Evolutionary conservation across 2,888 invertebrate genomes (phyloP), one percentile per base, ranked within the genome.

Genomic region (Caenorhabditis uteleia): DNA sequence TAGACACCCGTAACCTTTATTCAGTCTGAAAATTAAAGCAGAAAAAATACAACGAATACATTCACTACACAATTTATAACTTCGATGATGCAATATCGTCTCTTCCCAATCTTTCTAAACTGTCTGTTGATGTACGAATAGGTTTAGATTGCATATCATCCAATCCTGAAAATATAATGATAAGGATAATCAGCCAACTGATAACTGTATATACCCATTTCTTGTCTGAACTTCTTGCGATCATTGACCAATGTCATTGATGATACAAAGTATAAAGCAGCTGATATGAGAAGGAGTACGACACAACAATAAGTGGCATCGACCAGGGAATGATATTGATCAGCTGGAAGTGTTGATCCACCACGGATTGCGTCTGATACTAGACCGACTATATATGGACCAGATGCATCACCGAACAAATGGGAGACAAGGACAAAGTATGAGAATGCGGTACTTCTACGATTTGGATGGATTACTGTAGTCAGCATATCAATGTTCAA

Each of bases 391-490:
- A 99, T 84, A 68, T 94, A 98, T 0, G 99, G 98, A 86, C 95
- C 97, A 43, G 94, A 93, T 51, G 98, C 98, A 86, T 99, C 98
- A n/a, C 99, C 99, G 49, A 98, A 87, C 66, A 93, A 90, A 86
- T 99, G 99, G 0, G 95, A 95, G 76, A 95, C 88, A 40, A 98
- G 88, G 80, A 98, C 94, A 87, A 98, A 97, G 84, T 95, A 91
- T 55, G 98, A 95, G 87, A 94, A 95, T 10, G 98, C 98, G 12
- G 95, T 92, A 3, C 95, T 92, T 77, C 98, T 88, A 80, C 97
- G 88, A 16, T 93, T 92, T 8, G 98, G 98, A 73, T 95, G 87
- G 20, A 98, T 93, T 46, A 95, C 93, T 86, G 97, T 97, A 70
- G 83, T 68, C 7, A 82, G 87, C 82, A 99, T 94, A 85, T 99